Evolutionary conservation across 2,797 vertebrate species (phyloP), one percentile per base, ranked within the genome.

Genomic region (Rhynchotus rufescens): DNA sequence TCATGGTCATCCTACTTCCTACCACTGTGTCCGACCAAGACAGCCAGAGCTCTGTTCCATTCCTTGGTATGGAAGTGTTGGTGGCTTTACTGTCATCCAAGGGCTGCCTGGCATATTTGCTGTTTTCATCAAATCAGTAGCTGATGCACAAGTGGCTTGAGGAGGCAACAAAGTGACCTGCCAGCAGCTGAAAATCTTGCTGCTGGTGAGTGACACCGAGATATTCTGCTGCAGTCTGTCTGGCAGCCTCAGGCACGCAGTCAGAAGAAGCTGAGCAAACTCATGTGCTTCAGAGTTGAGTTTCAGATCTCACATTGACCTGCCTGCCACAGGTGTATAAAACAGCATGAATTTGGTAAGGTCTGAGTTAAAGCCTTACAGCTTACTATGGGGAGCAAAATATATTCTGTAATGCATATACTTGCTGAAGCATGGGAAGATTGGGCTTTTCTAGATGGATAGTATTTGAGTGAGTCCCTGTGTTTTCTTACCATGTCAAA

Each of bases 401-500:
- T 25, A 13, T 28, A 28, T 71, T 80, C 76, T 89, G 72, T 52
- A 7, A 23, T n/a, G 32, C 1, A 0, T 28, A 32, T 62, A 59
- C 68, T 74, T 56, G 15, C 3, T 19, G 65, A 65, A 6, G 34
- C 66, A 60, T 65, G 44, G 28, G 65, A 69, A 66, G 42, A 64
- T 66, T 76, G 80, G 42, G 68, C 42, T 73, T 2, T 5, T 73
- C 65, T 32, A 21, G 45, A 15, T 4, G 52, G 40, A 38, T 4
- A 19, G 15, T 21, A 23, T 57, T 49, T 90, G 51, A 0, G 0
- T 30, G 26, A 72, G 32, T 28, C 36, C 80, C 36, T 1, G 0
- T 40, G 22, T 51, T 82, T 52, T 66, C 60, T 78, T 47, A 44
- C 56, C 4, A 1, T 4, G 45, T 51, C 80, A 54, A 78, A 74